Evolutionary conservation across 2,888 invertebrate species (phyloP).

Genomic region (Sisyra nigra): DNA sequence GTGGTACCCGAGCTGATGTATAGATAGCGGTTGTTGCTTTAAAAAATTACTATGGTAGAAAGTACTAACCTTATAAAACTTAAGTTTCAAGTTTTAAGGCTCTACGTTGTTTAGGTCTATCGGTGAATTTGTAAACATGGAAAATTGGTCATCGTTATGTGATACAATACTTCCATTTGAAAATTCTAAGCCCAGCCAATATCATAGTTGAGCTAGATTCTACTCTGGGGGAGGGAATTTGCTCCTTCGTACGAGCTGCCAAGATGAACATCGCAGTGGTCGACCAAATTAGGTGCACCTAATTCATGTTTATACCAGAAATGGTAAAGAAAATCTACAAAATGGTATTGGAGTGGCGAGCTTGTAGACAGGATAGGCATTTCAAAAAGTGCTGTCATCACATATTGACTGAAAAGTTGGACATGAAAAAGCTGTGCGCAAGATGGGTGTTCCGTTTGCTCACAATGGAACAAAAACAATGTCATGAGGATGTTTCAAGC

Average conservation of each 20-base stretch:
- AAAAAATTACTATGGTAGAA: no score
- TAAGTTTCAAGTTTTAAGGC: conserved; percentile 8
- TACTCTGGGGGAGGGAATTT: conserved; percentile 14
- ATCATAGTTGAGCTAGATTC: conserved; percentile 15
- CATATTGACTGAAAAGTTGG: conserved; percentile 13
- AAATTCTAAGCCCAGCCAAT: conserved; percentile 12
- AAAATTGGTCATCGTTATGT: no score
- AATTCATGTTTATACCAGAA: no score
- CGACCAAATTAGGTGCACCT: conserved; percentile 10
- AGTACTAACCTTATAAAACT: no score
- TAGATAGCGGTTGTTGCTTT: no score
- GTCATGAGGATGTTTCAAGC: conserved; percentile 10
- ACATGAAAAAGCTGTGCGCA: conserved; percentile 15
- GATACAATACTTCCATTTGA: conserved; percentile 12
- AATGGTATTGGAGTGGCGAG: conserved; percentile 8
- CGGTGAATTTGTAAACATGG: conserved; percentile 10
- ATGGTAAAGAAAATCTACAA: conserved; percentile 12
- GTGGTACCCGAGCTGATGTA: no score
- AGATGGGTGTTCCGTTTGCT: conserved; percentile 16
- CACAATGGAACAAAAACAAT: conserved; percentile 13
- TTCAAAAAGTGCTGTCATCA: conserved; percentile 3
- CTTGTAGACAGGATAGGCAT: conserved; percentile 1
- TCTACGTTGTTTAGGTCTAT: conserved; percentile 6
- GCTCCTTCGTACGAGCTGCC: conserved; percentile 13
- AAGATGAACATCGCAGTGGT: conserved; percentile 13